A percentile compares a stretch with the other conserved stretches of the same genome.
These are phyloP conservation scores for Struthio camelus DNA, from an alignment of 2,113 vertebrate genomes.

Conservation along the genomic window DNA sequence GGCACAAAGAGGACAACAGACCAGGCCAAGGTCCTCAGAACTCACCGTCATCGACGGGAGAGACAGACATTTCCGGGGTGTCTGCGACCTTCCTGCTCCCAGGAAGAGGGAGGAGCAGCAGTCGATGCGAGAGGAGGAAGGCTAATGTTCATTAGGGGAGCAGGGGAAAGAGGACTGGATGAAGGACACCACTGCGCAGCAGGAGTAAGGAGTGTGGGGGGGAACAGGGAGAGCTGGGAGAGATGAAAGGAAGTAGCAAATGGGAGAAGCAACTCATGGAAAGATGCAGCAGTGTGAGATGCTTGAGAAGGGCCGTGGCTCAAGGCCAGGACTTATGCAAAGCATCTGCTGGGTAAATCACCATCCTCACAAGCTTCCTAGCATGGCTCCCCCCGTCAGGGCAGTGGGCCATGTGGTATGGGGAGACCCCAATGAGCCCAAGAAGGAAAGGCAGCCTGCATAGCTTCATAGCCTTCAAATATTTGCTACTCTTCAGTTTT, in stretches of 20 bases:
- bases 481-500: background rate
- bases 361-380: background rate
- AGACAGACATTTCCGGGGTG: background rate
- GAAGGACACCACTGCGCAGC: background rate
- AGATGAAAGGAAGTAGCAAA: background rate
- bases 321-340: background rate
- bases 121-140: background rate
- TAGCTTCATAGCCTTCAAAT: background rate
- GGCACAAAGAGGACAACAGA: background rate
- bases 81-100: background rate
- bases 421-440: background rate
- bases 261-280: too few relatives aligned
- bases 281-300: background rate
- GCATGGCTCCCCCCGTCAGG: background rate
- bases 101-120: background rate
- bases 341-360: background rate
- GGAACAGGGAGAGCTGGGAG: background rate
- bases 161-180: too few relatives aligned
- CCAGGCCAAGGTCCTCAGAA: background rate
- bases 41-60: background rate
- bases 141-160: background rate
- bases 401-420: background rate
- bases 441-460: background rate
- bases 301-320: background rate
- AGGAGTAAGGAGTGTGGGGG: background rate